A percentile compares a stretch with the other conserved stretches of the same genome.
These are phyloP conservation scores for Drosophila mayri DNA, from an alignment of 1,140 invertebrate genomes.

Conservation along the genomic window DNA sequence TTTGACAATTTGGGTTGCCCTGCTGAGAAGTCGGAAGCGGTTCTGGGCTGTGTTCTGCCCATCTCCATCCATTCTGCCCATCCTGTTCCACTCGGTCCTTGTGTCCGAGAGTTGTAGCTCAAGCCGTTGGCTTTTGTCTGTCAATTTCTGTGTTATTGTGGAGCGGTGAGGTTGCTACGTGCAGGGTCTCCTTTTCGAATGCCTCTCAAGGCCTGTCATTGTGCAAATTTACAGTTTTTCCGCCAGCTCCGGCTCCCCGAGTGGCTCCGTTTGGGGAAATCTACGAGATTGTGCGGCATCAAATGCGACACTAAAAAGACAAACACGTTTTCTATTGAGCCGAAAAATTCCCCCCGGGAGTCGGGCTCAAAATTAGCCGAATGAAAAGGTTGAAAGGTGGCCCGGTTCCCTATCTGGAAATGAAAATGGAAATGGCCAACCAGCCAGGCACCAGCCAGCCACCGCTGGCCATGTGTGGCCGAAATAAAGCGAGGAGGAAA, in stretches of 20 bases:
- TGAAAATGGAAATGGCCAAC: conserved; percentile 14
- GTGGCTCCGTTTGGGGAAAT: conserved; percentile 69
- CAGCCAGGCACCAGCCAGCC: conserved; percentile 14
- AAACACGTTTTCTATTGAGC: conserved; percentile 66
- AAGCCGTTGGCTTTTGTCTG: conserved; percentile 63
- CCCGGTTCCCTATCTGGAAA: conserved; percentile 22
- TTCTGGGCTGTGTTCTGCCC: conserved; percentile 28
- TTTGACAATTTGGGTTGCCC: conserved; percentile 48
- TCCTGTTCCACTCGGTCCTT: conserved; percentile 16
- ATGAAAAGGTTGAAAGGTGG: conserved; percentile 51
- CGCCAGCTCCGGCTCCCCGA: conserved; percentile 24
- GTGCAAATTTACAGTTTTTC: conserved; percentile 76
- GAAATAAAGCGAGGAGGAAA: conserved; percentile 51
- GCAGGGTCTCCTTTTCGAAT: conserved; percentile 58
- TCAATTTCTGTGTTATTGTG: conserved; percentile 70
- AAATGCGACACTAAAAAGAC: conserved; percentile 76
- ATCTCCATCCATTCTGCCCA: background rate
- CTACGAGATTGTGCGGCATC: conserved; percentile 69
- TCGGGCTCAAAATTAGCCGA: conserved; percentile 56
- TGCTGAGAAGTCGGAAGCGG: conserved; percentile 51
- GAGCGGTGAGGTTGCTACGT: conserved; percentile 62
- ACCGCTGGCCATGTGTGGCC: conserved; percentile 41
- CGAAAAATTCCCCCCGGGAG: conserved; percentile 35
- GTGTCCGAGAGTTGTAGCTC: conserved; percentile 52
- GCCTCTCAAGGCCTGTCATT: conserved; percentile 66